These are phyloP conservation scores for Calyptommatus sinebrachiatus DNA, from an alignment of 2,113 vertebrate genomes.

Conservation along the genomic window DNA sequence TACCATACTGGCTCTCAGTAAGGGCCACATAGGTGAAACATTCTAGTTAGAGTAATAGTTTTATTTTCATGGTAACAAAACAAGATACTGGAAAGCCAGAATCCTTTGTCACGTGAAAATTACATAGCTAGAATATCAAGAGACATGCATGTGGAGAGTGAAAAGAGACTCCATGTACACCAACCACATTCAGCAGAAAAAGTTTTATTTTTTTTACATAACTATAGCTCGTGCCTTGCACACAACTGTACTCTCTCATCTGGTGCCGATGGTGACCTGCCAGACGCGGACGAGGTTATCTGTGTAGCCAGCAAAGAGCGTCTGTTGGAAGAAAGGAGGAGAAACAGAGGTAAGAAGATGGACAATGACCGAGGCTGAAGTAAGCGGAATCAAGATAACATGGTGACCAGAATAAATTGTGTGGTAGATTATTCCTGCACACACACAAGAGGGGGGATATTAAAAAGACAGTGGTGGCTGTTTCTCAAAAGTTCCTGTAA, in stretches of 20 bases:
- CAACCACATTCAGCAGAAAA: not conserved
- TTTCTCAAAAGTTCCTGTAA: not conserved
- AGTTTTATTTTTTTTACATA: constrained; percentile 47
- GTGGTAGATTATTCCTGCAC: not conserved
- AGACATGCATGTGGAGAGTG: not conserved
- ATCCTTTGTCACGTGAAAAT: not conserved
- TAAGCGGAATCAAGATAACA: not conserved
- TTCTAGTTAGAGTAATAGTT: too few species aligned
- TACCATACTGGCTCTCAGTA: too few species aligned
- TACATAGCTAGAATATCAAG: not conserved
- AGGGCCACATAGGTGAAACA: too few species aligned
- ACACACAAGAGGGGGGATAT: too few species aligned
- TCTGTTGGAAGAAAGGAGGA: constrained; percentile 65
- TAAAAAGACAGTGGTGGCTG: not conserved
- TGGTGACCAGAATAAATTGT: not conserved
- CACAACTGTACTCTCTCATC: constrained; percentile 63
- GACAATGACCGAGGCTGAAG: not conserved
- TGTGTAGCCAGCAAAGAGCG: constrained; percentile 93
- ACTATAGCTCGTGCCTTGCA: not conserved
- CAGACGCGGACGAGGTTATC: constrained; percentile 95
- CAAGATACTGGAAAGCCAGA: not conserved
- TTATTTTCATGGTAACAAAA: not conserved
- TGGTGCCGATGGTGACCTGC: constrained; percentile 94
- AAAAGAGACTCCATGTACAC: not conserved
- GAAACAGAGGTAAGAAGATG: not conserved